These are phyloP conservation scores for Chaetoderma sp. DNA, from an alignment of 2,888 invertebrate genomes.

Conservation along the genomic window DNA sequence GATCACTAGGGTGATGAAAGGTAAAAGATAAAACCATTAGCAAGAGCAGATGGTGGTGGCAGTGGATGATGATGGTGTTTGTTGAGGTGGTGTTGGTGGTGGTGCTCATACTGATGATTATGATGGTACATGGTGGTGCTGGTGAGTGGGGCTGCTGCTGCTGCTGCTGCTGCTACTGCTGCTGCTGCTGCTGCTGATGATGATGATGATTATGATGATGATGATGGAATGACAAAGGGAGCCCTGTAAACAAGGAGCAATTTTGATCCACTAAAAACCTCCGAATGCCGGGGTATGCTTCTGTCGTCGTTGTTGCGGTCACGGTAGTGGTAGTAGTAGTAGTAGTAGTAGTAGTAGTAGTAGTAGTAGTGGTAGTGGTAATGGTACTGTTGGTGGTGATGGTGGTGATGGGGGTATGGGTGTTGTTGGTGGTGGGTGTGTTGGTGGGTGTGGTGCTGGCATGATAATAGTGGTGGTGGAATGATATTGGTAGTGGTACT, in stretches of 20 bases:
- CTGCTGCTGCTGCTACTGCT: not conserved
- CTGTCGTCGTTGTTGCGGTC: constrained; percentile 14
- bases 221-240: not conserved
- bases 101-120: not conserved
- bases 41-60: too few species aligned
- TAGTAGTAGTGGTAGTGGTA: not conserved
- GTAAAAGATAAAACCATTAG: too few species aligned
- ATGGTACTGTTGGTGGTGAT: not conserved
- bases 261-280: not conserved
- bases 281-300: not conserved
- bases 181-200: too few species aligned
- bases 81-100: not conserved
- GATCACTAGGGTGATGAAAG: too few species aligned
- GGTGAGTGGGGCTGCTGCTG: not conserved
- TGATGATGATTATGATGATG: not conserved
- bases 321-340: constrained; percentile 8
- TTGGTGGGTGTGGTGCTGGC: too few species aligned
- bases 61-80: not conserved
- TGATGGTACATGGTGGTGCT: not conserved
- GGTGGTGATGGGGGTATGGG: not conserved
- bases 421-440: not conserved
- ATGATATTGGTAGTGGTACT: not conserved
- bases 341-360: constrained; percentile 4
- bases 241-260: too few species aligned
- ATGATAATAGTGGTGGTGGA: too few species aligned